A percentile compares a stretch with the other conserved stretches of the same genome.
phyloP scores from a whole-genome alignment of 2,888 invertebrate species.

The Diogma glabrata region DNA sequence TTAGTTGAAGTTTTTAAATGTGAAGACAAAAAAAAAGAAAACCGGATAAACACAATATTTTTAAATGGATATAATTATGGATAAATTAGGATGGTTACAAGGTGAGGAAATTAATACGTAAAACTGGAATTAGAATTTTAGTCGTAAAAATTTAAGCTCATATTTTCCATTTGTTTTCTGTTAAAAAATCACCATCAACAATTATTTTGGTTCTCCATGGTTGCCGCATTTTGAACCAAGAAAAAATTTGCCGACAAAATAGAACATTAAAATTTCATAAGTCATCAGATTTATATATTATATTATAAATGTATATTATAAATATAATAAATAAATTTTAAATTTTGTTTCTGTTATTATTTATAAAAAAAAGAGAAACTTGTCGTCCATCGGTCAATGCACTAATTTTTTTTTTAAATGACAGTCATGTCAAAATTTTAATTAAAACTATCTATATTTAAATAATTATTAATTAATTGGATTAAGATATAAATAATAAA shows the following conservation, averaged over 20 bases:
- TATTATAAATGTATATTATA: too few species aligned
- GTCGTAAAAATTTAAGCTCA: too few species aligned
- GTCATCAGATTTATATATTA: too few species aligned
- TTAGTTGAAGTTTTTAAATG: neutral
- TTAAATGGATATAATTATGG: constrained; percentile 7
- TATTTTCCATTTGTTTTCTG: too few species aligned
- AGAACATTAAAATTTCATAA: too few species aligned
- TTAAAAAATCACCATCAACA: constrained; percentile 6
- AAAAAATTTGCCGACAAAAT: too few species aligned
- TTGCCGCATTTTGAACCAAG: constrained; percentile 9
- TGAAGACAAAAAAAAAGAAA: neutral
- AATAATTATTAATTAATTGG: constrained; percentile 6
- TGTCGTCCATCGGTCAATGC: constrained; percentile 9
- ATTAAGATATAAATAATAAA: neutral
- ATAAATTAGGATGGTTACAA: constrained; percentile 7
- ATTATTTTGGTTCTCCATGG: constrained; percentile 7
- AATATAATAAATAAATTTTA: too few species aligned
- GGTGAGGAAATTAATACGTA: too few species aligned
- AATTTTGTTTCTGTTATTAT: too few species aligned
- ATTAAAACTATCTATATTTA: neutral
- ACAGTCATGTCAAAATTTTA: constrained; percentile 4
- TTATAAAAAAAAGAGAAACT: constrained; percentile 7
- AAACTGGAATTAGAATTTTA: too few species aligned
- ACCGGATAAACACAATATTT: neutral
- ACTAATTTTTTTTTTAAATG: too few species aligned